Conservation (phyloP, 2,888 invertebrate genomes). For the Cataglyphis rosenhaueri region DNA sequence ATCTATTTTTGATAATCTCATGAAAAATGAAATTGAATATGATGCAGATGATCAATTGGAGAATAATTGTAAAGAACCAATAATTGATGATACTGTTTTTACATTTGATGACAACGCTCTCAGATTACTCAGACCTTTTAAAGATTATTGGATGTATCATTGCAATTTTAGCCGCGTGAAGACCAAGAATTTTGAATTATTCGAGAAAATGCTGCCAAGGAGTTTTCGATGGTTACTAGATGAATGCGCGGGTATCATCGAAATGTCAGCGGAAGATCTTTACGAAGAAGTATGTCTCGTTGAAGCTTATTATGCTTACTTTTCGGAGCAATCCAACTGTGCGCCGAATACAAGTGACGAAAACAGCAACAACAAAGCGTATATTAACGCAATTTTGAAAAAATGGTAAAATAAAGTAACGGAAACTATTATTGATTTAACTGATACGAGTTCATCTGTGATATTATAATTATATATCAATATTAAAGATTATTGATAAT, state of each 20-base stretch:
- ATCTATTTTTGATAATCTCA: conserved; percentile 14
- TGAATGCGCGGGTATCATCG: conserved; percentile 81
- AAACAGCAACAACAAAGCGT: conserved; percentile 19
- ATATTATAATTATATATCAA: background rate
- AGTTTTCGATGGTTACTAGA: conserved; percentile 84
- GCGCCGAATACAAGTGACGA: background rate
- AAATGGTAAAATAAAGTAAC: conserved; percentile 60
- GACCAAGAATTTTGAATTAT: conserved; percentile 76
- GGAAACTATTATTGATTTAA: background rate
- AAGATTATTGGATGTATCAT: conserved; percentile 84
- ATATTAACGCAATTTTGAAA: conserved; percentile 49
- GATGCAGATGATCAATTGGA: background rate
- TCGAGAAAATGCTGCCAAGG: conserved; percentile 80
- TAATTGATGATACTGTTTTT: background rate
- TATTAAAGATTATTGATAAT: background rate
- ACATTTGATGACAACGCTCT: background rate
- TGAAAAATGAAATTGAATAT: background rate
- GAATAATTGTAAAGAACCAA: background rate
- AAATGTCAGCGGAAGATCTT: conserved; percentile 81
- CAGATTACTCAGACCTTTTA: conserved; percentile 77
- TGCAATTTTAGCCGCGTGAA: conserved; percentile 78
- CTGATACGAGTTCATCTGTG: background rate
- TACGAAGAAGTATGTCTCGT: conserved; percentile 83
- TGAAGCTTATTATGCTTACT: conserved; percentile 79
- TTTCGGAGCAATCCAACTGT: conserved; percentile 56